phyloP scores from a whole-genome alignment of 2,113 vertebrate species.

The Clarias macrocephalus region DNA sequence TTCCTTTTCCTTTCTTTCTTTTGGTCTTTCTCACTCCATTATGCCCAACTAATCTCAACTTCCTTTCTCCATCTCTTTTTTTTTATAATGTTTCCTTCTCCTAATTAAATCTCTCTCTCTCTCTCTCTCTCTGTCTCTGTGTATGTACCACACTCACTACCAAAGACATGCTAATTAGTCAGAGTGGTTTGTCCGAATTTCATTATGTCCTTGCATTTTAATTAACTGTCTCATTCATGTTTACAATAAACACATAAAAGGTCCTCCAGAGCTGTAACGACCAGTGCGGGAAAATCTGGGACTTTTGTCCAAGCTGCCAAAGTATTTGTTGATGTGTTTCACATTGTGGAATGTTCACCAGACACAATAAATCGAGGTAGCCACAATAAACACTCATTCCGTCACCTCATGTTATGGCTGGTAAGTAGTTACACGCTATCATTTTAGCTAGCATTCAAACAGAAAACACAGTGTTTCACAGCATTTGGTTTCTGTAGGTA shows the following conservation, averaged over 20 bases:
- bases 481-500: too few relatives aligned
- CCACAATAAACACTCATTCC: background rate
- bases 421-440: too few relatives aligned
- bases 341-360: background rate
- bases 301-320: background rate
- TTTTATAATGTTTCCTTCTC: background rate
- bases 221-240: conserved; percentile 65
- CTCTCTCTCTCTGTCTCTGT: background rate
- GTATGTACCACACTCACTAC: conserved; percentile 50
- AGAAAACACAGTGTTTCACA: too few relatives aligned
- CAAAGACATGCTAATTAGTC: conserved; percentile 81
- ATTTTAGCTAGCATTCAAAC: too few relatives aligned
- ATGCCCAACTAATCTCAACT: background rate
- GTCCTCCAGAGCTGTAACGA: background rate
- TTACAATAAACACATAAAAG: conserved; percentile 15
- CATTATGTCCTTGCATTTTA: conserved; percentile 70
- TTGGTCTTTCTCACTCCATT: background rate
- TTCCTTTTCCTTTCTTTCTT: background rate
- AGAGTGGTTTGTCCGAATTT: conserved; percentile 73
- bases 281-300: background rate
- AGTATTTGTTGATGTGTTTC: background rate
- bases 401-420: background rate
- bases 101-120: background rate
- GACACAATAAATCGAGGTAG: background rate
- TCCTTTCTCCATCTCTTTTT: background rate